Conservation (phyloP, 2,797 vertebrate genomes). For the Dendrocincla fuliginosa region DNA sequence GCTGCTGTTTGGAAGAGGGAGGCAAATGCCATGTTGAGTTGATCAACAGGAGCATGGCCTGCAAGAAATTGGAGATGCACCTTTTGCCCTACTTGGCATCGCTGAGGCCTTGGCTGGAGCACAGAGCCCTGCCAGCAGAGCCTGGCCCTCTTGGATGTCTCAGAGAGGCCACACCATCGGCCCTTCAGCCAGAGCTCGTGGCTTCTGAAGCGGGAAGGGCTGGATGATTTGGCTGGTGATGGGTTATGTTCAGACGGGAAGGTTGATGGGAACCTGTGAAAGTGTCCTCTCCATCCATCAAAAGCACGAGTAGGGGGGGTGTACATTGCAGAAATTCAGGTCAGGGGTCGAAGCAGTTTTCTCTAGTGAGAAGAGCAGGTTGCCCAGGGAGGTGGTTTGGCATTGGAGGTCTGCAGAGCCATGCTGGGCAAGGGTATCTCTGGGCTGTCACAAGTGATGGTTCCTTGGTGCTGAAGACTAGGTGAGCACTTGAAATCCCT, state of each 20-base stretch:
- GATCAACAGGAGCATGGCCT: neutral
- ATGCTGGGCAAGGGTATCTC: neutral
- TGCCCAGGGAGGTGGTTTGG: neutral
- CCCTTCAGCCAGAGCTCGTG: neutral
- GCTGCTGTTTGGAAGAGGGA: neutral
- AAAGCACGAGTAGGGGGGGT: neutral
- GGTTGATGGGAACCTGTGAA: neutral
- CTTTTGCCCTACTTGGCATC: neutral
- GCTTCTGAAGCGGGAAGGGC: neutral
- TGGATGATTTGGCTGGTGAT: neutral
- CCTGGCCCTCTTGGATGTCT: rapidly evolving
- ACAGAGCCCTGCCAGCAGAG: neutral
- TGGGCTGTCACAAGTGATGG: neutral
- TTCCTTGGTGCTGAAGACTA: neutral
- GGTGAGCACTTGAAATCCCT: neutral
- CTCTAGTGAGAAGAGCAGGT: neutral
- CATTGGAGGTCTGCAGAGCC: neutral
- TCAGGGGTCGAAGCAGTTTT: rapidly evolving
- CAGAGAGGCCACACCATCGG: rapidly evolving
- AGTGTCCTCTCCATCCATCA: rapidly evolving
- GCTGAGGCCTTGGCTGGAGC: rapidly evolving
- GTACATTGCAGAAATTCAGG: neutral
- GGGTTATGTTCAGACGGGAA: neutral
- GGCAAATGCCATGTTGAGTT: neutral
- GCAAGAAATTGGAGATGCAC: neutral